phyloP scores from a whole-genome alignment of 2,888 invertebrate species.

The Noctua pronuba region DNA sequence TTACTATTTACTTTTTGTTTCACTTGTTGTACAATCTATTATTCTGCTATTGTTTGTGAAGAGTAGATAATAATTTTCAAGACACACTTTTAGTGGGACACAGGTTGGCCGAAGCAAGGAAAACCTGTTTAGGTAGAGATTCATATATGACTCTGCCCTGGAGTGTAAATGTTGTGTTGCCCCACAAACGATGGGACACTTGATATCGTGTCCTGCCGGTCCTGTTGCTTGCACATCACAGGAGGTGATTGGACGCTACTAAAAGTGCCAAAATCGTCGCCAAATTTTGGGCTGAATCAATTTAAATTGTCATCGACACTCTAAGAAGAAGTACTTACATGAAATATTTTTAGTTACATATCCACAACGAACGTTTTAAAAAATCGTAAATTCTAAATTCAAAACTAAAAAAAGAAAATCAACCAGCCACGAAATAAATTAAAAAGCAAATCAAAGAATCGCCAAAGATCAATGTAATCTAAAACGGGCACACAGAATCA shows the following conservation, averaged over 20 bases:
- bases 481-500: neutral
- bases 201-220: no score
- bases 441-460: neutral
- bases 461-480: conserved; percentile 6
- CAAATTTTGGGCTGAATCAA: no score
- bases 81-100: neutral
- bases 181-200: no score
- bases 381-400: neutral
- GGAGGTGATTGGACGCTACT: no score
- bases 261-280: no score
- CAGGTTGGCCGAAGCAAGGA: neutral
- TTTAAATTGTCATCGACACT: no score
- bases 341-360: neutral
- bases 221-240: no score
- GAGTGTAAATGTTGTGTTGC: no score
- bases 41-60: neutral
- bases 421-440: neutral
- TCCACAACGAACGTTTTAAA: neutral
- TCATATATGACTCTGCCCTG: neutral
- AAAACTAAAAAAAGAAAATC: neutral
- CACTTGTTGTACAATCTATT: no score
- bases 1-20: no score
- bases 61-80: neutral
- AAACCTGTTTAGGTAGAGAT: neutral
- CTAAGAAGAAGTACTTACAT: no score